Conservation (phyloP, 2,797 vertebrate species). For the Tauraco hartlaubi region DNA sequence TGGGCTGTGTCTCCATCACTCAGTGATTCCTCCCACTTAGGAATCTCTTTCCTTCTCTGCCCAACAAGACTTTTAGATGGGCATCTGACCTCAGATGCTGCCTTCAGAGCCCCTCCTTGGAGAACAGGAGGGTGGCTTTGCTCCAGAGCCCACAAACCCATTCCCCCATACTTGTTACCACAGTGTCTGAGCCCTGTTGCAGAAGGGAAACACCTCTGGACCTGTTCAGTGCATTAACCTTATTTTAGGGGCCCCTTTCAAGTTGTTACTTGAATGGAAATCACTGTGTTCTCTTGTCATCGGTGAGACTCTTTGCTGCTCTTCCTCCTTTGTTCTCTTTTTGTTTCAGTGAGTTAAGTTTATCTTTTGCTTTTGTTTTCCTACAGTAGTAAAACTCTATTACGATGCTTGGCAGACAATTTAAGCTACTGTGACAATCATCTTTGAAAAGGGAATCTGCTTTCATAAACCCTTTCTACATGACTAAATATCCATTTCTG, state of each 20-base stretch:
- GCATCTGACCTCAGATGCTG: not conserved
- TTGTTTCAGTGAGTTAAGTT: conserved; percentile 70
- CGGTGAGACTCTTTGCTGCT: not conserved
- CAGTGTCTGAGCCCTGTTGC: not conserved
- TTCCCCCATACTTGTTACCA: not conserved
- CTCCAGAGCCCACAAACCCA: not conserved
- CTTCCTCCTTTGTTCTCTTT: conserved; percentile 59
- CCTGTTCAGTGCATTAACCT: not conserved
- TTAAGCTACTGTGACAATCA: conserved; percentile 74
- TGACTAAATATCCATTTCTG: conserved; percentile 51
- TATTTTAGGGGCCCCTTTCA: conserved; percentile 44
- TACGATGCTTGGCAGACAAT: conserved; percentile 74
- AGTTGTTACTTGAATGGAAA: conserved; percentile 48
- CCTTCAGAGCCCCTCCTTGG: not conserved
- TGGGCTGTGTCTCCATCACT: not conserved
- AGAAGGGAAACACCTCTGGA: not conserved
- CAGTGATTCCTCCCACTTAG: not conserved
- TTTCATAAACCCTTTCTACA: conserved; percentile 67
- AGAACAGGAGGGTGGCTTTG: not conserved
- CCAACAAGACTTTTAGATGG: not conserved
- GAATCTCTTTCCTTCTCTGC: not conserved
- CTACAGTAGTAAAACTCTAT: conserved; percentile 70
- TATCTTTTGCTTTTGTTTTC: conserved; percentile 78
- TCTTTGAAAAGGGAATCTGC: conserved; percentile 67
- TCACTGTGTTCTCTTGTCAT: conserved; percentile 24